Base-by-base conservation (phyloP, 1,140 invertebrate species). In the Wiebesia pumilae region DNA sequence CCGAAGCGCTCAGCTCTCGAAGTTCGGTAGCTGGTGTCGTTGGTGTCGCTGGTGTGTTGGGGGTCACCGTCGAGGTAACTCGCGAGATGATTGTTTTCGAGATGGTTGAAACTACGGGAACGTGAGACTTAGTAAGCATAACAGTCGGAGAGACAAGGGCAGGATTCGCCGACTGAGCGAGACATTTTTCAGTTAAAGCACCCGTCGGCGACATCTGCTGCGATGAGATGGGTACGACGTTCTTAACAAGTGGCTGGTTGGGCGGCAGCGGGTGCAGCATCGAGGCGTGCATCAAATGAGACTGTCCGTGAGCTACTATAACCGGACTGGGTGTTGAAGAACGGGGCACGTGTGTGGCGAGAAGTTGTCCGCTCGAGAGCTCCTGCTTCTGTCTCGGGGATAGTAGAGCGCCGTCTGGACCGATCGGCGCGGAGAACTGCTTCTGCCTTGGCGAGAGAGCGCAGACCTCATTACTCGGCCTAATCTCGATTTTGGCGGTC, bases 311-410 rank as follows among this genome's bases (percentile, higher is more conserved):
- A 27, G 93, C 89, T 0, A 95, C 94, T 87, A 95, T 95, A 6
- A 95, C 94, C 1, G 94, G 94, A 90, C 94, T 95, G 3, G 94
- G 93, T 9, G 94, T 94, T 0, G 94, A 94, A 27, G 92, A 90
- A 21, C 90, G 89, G 14, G 92, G 89, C 30, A 93, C 85, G 35
- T 93, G 93, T 1, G 91, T 92, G 0, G 77, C n/a, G 12, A 94
- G 69, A 10, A 93, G 81, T 73, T 93, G 92, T 47, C 91, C 87
- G 84, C 87, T 92, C 12, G 90, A 84, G 4, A 92, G 16, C 16
- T 93, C 92, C 51, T 91, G 92, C 79, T 93, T 93, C 43, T 90
- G 91, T 65, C 91, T 91, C 0, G 92, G 91, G 7, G 93, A 93
- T 21, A 90, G 35, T 1, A 92, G 51, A 80, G 88, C 89, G 62